Evolutionary conservation across 2,797 vertebrate genomes (phyloP), one percentile per base, ranked within the genome.

Genomic region (Sternotherus odoratus): DNA sequence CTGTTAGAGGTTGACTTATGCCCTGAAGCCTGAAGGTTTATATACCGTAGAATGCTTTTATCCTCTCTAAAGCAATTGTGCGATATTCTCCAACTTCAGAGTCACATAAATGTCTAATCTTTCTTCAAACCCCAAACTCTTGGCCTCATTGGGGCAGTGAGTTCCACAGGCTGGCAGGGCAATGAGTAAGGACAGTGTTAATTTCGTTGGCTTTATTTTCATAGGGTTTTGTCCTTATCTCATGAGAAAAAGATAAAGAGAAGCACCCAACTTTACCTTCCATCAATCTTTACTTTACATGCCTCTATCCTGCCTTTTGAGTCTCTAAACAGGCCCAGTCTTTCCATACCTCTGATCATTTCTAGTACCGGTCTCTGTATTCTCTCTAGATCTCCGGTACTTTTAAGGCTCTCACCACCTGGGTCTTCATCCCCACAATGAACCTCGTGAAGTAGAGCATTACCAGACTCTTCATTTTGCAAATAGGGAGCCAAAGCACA

Each of bases 361-460:
- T 79, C 53, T 28, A 79, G 7, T 11, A 48, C 36, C 28, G 75
- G 33, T 77, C 0, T 50, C n/a, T 77, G 12, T 24, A 3, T 51
- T 26, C 53, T 15, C 15, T 39, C 13, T 56, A 53, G 23, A 28
- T 26, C 43, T 74, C 43, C 16, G 43, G 23, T 12, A 46, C 24
- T 74, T 79, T 57, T 24, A 60, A 66, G 54, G 36, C 53, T 26
- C 54, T 15, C 16, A 6, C 46, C 50, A 56, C 9, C 12, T 17
- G 30, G 39, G 36, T 46, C 10, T 5, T 36, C 3, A 1, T 33
- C 72, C 57, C 57, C 43, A 28, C 3, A 8, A 3, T 51, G 66
- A 48, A n/a, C 3, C 1, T 0, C n/a, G 51, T 72, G 48, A 39
- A 10, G n/a, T 26, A 46, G 10, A 66, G 23, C 51, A 12, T 6